Conservation (phyloP, 2,888 invertebrate species). For the Noctua janthina region DNA sequence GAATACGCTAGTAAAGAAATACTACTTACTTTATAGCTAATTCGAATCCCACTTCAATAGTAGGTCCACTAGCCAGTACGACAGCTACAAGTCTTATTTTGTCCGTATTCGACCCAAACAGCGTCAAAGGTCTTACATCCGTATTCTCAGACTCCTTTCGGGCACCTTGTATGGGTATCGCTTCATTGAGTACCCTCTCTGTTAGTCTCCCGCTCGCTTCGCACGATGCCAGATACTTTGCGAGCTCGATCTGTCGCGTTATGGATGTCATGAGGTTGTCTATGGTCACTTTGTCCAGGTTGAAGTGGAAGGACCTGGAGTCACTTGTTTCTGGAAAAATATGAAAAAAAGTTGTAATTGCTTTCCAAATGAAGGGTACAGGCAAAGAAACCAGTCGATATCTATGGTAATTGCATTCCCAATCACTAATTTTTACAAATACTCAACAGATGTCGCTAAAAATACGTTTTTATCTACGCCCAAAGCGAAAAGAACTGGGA, state of each 20-base stretch:
- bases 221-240: conserved; percentile 92
- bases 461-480: too few relatives aligned
- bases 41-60: conserved; percentile 93
- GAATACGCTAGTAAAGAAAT: not conserved
- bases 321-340: conserved; percentile 83
- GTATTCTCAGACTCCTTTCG: conserved; percentile 70
- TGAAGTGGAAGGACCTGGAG: conserved; percentile 91
- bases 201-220: conserved; percentile 90
- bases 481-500: too few relatives aligned
- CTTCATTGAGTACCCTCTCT: conserved; percentile 79
- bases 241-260: conserved; percentile 94
- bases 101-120: conserved; percentile 93
- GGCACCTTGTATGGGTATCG: conserved; percentile 77
- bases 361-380: too few relatives aligned
- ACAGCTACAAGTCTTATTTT: conserved; percentile 93
- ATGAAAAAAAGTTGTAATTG: too few relatives aligned
- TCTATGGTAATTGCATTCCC: too few relatives aligned
- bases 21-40: conserved; percentile 92
- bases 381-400: too few relatives aligned
- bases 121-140: conserved; percentile 90
- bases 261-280: conserved; percentile 95
- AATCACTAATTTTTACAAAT: too few relatives aligned
- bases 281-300: conserved; percentile 93
- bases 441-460: too few relatives aligned
- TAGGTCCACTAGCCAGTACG: conserved; percentile 92